Evolutionary conservation across 2,888 invertebrate species (phyloP).

Genomic region (Cheilosia scutellata): DNA sequence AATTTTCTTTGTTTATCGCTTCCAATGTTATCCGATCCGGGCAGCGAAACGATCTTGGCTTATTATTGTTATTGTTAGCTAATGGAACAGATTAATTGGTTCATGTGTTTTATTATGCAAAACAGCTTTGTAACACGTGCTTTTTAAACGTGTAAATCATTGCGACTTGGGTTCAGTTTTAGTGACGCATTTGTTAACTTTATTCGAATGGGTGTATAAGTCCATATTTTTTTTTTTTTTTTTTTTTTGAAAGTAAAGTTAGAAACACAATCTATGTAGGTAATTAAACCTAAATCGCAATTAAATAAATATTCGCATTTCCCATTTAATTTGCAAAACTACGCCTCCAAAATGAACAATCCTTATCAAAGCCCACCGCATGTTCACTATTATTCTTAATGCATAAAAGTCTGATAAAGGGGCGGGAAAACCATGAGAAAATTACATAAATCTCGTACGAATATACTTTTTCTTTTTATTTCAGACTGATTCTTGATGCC

Average conservation of each 20-base stretch:
- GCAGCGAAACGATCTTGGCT: conserved; percentile 5
- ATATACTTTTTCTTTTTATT: conserved; percentile 3
- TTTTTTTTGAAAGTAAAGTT: not conserved
- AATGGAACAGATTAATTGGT: not conserved
- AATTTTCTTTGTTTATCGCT: not conserved
- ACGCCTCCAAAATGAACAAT: conserved; percentile 34
- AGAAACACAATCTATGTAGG: not conserved
- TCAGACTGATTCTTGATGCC: conserved; percentile 2
- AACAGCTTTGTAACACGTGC: conserved; percentile 27
- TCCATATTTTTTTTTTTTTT: not conserved
- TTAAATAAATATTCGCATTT: not conserved
- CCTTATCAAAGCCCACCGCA: conserved; percentile 19
- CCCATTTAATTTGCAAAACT: not conserved
- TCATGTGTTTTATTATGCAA: conserved; percentile 23
- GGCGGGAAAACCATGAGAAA: conserved; percentile 36
- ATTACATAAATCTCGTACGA: conserved; percentile 21
- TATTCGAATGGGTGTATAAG: too few species aligned
- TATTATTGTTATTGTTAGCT: not conserved
- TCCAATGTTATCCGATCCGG: not conserved
- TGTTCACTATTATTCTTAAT: conserved; percentile 7
- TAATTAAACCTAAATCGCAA: not conserved
- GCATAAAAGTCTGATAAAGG: conserved; percentile 42
- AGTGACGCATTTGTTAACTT: not conserved
- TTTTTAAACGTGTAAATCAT: not conserved
- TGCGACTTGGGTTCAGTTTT: not conserved